A percentile compares a stretch with the other conserved stretches of the same genome.
These are phyloP conservation scores for Magallana ariakensis DNA, from an alignment of 1,140 invertebrate genomes.

Conservation along the genomic window DNA sequence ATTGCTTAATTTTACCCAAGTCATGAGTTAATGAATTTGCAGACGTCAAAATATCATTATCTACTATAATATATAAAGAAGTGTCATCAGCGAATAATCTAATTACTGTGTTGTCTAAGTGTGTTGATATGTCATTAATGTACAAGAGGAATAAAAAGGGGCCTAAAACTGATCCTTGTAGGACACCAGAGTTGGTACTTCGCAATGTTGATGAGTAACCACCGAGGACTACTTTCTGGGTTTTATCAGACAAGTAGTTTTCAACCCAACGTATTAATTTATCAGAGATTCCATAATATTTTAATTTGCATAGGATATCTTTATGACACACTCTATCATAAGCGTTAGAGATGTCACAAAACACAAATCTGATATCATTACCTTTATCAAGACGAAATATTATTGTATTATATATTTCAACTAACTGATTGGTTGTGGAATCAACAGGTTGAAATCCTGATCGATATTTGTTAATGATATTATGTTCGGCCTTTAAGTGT, in stretches of 20 bases:
- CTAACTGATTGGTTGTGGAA: conserved; percentile 35
- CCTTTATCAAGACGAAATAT: conserved; percentile 5
- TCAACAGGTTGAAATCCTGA: neutral
- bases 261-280: conserved; percentile 46
- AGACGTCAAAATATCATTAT: no score
- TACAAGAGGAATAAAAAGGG: no score
- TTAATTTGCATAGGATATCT: conserved; percentile 48
- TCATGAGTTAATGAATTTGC: no score
- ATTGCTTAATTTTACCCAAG: no score
- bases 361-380: conserved; percentile 37
- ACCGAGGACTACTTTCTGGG: conserved; percentile 52
- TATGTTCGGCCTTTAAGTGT: neutral
- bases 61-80: no score
- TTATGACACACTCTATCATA: conserved; percentile 57
- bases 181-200: conserved; percentile 53
- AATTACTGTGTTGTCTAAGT: no score
- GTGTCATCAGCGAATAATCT: no score
- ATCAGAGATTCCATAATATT: neutral
- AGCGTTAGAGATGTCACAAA: conserved; percentile 54
- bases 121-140: no score
- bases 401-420: conserved; percentile 43
- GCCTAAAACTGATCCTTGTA: conserved; percentile 63
- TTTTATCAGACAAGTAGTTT: conserved; percentile 49
- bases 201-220: conserved; percentile 40
- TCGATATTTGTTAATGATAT: neutral